Conservation (phyloP, 2,797 vertebrate genomes). For the Percopsis omiscomaycus region DNA sequence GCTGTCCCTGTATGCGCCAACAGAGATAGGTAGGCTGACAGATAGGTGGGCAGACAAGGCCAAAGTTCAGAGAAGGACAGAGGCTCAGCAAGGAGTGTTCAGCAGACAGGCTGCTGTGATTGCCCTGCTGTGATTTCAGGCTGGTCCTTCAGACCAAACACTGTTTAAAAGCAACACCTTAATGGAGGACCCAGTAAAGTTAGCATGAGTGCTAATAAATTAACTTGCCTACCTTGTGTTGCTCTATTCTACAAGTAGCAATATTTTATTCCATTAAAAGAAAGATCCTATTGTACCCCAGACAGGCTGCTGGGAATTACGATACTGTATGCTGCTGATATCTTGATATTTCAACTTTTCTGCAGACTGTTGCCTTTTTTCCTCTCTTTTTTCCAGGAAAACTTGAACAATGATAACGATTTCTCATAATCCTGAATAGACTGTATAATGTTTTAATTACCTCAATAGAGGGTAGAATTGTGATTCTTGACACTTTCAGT, state of each 20-base stretch:
- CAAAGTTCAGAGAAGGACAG: background rate
- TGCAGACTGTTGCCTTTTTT: background rate
- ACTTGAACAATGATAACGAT: slow-evolving; percentile 5
- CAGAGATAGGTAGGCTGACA: slow-evolving; percentile 4
- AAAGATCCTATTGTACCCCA: background rate
- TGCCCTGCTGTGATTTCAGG: background rate
- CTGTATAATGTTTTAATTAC: slow-evolving; percentile 25
- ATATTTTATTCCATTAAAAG: background rate
- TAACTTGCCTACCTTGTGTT: background rate
- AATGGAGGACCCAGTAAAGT: background rate
- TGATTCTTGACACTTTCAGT: no score
- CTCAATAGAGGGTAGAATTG: no score
- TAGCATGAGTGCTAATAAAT: background rate
- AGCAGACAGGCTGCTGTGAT: background rate
- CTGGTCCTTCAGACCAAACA: background rate
- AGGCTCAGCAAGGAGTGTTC: background rate
- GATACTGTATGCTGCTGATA: slow-evolving; percentile 2
- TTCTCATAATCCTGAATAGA: slow-evolving; percentile 25
- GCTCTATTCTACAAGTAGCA: background rate
- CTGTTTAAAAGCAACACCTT: slow-evolving; percentile 8
- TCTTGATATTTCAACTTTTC: slow-evolving; percentile 2
- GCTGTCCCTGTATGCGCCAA: slow-evolving; percentile 20
- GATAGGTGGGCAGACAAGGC: slow-evolving; percentile 8
- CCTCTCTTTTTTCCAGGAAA: background rate
- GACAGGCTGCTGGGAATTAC: slow-evolving; percentile 10